Evolutionary conservation across 2,888 invertebrate species (phyloP), one percentile per base, ranked within the genome.

Genomic region (Dusona sp.): DNA sequence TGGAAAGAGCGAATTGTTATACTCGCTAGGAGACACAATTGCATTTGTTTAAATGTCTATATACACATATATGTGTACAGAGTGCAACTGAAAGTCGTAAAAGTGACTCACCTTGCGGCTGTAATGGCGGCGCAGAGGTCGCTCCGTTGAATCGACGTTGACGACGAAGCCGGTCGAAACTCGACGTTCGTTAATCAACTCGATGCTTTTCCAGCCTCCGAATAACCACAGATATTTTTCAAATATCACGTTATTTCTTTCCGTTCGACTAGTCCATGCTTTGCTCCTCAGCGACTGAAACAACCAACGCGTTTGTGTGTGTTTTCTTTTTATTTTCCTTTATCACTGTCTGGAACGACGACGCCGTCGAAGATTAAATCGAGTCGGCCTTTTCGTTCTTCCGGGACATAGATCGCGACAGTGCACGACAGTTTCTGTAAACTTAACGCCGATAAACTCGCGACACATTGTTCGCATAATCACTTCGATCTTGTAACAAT

Each of bases 91-190:
- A 78, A 84, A 81, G 75, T 82, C 74, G 81, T 84, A 79, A 84
- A 82, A 84, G 64, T 81, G 64, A 92, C 94, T 93, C 89, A 94
- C 94, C 94, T 94, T 93, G 91, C 93, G 94, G 94, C 94, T 94
- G 93, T 92, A 90, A 89, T 83, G 88, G 88, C 89, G 91, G 86
- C 88, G 91, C 90, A 90, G 91, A 92, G 91, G 91, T 92, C 92
- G 93, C 91, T 92, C 93, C 87, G 88, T 54, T 79, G 79, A 48
- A 79, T 88, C 89, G 88, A 86, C 90, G 89, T 85, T 83, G 86
- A 68, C 68, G 79, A 79, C 84, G 1, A n/a, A 36, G 83, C 64
- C 81, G 80, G 19, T 51, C 70, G 80, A 81, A 86, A 73, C 89
- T 88, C 89, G 90, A 88, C 88, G 88, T 75, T 88, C 83, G 81